Conservation (phyloP, 2,113 vertebrate genomes). For the Solea solea region DNA sequence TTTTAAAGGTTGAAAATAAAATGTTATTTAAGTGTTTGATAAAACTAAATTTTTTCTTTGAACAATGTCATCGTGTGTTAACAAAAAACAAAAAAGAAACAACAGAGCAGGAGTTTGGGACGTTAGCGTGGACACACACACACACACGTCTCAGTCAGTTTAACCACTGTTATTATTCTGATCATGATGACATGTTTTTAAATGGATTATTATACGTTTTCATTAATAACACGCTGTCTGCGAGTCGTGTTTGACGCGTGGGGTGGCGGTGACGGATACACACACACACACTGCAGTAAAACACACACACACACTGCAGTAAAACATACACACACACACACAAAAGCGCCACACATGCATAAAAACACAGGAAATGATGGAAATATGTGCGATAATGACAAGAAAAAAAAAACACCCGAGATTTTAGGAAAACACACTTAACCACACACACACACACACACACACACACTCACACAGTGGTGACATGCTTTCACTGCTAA, state of each 20-base stretch:
- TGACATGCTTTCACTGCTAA: constrained; percentile 66
- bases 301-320: constrained; percentile 6
- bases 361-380: not conserved
- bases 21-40: too few species aligned
- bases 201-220: constrained; percentile 81
- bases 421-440: not conserved
- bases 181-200: constrained; percentile 82
- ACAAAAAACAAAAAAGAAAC: constrained; percentile 52
- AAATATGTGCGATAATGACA: constrained; percentile 6
- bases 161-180: constrained; percentile 80
- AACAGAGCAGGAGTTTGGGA: constrained; percentile 40
- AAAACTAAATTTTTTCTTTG: constrained; percentile 25
- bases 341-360: constrained; percentile 14
- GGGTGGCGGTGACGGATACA: constrained; percentile 33
- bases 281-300: constrained; percentile 7
- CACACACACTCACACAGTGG: constrained; percentile 10
- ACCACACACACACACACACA: constrained; percentile 15
- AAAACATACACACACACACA: constrained; percentile 5
- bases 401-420: constrained; percentile 2
- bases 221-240: constrained; percentile 78
- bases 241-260: constrained; percentile 48
- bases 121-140: constrained; percentile 23
- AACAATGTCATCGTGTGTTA: constrained; percentile 29
- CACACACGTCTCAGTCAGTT: constrained; percentile 65
- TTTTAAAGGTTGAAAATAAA: too few species aligned